Percentiles rank a stretch among this genome's conserved stretches.
phyloP scores from a whole-genome alignment of 2,113 vertebrate species.

The Felis catus region DNA sequence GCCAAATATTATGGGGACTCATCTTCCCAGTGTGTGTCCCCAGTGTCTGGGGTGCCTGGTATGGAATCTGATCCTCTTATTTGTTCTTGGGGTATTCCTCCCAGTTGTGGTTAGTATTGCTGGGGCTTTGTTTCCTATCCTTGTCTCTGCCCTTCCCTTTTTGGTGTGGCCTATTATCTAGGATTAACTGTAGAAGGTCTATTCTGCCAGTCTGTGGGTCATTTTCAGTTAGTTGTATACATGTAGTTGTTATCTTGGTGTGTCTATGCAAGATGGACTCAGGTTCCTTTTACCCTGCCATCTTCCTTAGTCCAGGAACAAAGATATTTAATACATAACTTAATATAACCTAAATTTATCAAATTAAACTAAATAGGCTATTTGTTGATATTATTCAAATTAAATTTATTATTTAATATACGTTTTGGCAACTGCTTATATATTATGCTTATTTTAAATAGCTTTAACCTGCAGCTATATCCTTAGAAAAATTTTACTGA shows the following conservation, averaged over 20 bases:
- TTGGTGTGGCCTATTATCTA: background rate
- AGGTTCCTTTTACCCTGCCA: background rate
- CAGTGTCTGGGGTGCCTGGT: background rate
- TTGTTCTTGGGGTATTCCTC: background rate
- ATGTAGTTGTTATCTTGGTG: background rate
- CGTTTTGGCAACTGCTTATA: background rate
- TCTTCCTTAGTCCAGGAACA: background rate
- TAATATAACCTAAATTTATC: background rate
- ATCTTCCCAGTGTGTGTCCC: background rate
- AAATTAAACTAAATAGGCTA: background rate
- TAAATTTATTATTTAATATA: background rate
- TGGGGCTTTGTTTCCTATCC: background rate
- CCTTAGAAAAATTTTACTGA: background rate
- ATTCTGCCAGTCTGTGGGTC: background rate
- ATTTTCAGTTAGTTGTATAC: background rate
- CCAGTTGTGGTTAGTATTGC: background rate
- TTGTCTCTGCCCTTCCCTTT: background rate
- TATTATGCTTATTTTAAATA: background rate
- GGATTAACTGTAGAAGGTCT: background rate
- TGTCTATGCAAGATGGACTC: background rate
- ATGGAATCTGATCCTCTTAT: background rate
- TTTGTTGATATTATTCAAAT: background rate
- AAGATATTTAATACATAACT: background rate
- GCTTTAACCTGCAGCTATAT: background rate
- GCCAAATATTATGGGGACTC: background rate